phyloP scores from a whole-genome alignment of 2,113 vertebrate genomes.

The Heterochromis multidens region DNA sequence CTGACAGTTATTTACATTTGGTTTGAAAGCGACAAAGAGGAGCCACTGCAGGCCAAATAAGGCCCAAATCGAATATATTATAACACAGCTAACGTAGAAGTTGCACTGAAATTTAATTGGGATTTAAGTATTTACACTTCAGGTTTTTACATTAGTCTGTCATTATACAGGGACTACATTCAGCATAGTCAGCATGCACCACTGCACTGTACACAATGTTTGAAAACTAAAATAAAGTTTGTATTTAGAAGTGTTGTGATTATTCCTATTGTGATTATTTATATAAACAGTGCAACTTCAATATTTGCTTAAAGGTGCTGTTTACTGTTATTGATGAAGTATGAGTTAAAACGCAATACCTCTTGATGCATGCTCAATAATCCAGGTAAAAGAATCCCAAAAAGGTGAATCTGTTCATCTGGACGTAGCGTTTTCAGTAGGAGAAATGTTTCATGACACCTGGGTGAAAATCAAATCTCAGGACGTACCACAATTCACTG shows the following conservation, averaged over 20 bases:
- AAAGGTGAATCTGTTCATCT: too few relatives aligned
- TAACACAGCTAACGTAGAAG: not conserved
- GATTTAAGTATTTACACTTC: not conserved
- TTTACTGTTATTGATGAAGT: not conserved
- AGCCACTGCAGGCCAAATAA: not conserved
- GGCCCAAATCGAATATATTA: not conserved
- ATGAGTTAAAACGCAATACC: not conserved
- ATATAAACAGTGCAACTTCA: not conserved
- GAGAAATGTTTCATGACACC: too few relatives aligned
- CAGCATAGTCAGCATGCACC: not conserved
- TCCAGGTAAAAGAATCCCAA: too few relatives aligned
- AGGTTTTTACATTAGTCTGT: not conserved
- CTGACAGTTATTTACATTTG: constrained; percentile 16
- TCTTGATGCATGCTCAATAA: too few relatives aligned
- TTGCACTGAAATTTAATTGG: not conserved
- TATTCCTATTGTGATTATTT: not conserved
- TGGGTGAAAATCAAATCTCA: too few relatives aligned
- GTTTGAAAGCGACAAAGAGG: not conserved
- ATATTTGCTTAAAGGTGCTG: not conserved
- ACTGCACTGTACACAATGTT: not conserved
- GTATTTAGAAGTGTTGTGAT: not conserved
- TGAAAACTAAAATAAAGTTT: not conserved
- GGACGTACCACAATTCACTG: too few relatives aligned
- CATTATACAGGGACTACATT: not conserved
- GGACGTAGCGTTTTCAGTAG: too few relatives aligned